Base-by-base conservation (phyloP, 2,113 vertebrate genomes). In the Poecilia latipinna region DNA sequence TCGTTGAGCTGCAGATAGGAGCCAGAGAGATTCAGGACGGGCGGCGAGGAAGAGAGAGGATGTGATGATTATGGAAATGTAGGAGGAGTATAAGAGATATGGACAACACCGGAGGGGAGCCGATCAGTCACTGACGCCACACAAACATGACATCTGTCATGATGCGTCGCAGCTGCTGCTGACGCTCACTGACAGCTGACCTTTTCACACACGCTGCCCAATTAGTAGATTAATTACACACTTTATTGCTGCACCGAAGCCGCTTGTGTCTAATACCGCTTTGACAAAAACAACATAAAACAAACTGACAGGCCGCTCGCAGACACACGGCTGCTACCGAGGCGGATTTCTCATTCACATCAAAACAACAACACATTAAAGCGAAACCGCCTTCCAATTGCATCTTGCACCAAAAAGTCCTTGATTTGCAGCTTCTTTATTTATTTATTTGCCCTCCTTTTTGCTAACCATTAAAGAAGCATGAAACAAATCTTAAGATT, bases 1-100 rank as follows among this genome's bases (percentile, higher is more conserved):
- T 99, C 97, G 1, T 99, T 99, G 90, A 98, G 90, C 97, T 99
- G 89, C 63, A 66, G 57, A 8, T 13, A 79, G 61, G 87, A 3
- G n/a, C 42, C 22, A 29, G 13, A 44, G 42, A 17, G 42, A 44
- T 44, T 13, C 44, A n/a, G 28, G n/a, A 64, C 24, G 61, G 31
- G 77, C 29, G 67, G 26, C 65, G 61, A 57, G 75, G 67, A 70
- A 15, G 37, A 62, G 44, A 66, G 8, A 29, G 35, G 61, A 35
- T 12, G 44, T 6, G 68, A 60, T 61, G 42, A 68, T 72, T 68
- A 60, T 3, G 57, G 66, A 51, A 51, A 71, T 66, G 29, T 2
- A 73, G 39, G 33, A 60, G 12, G 57, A 62, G 61, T 5, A 33
- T 0, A 1, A 64, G 61, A 70, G 82, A 86, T 73, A 70, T 68